Evolutionary conservation across 2,888 invertebrate species (phyloP).

Genomic region (Orchestes rusci): DNA sequence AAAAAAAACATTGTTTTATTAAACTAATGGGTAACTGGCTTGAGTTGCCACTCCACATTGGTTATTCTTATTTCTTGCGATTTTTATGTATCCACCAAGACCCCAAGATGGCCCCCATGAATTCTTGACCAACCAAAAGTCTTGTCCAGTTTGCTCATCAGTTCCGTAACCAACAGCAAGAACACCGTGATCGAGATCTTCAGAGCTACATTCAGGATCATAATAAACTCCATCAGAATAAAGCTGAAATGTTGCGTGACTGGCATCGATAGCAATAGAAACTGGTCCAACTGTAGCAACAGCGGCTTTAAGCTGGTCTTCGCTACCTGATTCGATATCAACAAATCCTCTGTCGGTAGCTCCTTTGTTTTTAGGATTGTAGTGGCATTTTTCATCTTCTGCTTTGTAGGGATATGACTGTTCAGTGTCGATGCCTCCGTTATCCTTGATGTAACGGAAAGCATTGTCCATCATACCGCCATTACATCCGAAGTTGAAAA

Average conservation of each 20-base stretch:
- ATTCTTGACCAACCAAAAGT: constrained; percentile 85
- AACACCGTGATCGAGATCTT: constrained; percentile 71
- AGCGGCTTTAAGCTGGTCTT: constrained; percentile 62
- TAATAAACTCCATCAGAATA: constrained; percentile 68
- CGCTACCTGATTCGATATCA: constrained; percentile 63
- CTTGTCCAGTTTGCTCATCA: constrained; percentile 59
- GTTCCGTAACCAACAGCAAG: constrained; percentile 72
- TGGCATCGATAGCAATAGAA: constrained; percentile 81
- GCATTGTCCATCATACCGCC: constrained; percentile 48
- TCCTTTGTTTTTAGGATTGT: constrained; percentile 10
- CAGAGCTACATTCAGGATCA: constrained; percentile 50
- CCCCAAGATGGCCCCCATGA: constrained; percentile 79
- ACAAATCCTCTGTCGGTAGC: constrained; percentile 52
- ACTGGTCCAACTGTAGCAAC: constrained; percentile 79
- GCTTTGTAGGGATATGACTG: constrained; percentile 48
- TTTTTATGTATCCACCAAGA: constrained; percentile 74
- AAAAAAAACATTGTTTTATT: too few relatives aligned
- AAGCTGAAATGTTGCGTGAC: constrained; percentile 60
- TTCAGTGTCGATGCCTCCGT: constrained; percentile 57
- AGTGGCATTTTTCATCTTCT: constrained; percentile 26
- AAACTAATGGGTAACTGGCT: constrained; percentile 60
- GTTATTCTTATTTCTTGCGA: constrained; percentile 75
- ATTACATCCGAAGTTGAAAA: constrained; percentile 47
- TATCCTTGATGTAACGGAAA: constrained; percentile 45
- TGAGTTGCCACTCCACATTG: constrained; percentile 77